Base-by-base conservation (phyloP, 1,140 invertebrate genomes). In the Trichonephila clavata region DNA sequence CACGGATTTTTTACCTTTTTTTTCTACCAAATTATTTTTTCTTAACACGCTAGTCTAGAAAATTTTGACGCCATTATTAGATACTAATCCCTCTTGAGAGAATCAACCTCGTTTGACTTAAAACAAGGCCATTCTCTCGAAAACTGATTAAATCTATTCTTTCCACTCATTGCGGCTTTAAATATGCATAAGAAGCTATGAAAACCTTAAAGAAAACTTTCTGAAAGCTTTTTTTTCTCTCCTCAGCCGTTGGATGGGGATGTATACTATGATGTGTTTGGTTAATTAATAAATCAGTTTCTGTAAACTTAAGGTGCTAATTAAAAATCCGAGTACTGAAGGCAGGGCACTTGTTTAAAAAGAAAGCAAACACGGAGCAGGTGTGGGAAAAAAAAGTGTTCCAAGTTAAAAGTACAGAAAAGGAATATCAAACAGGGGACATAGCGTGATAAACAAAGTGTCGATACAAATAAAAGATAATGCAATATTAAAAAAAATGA, bases 91-190 rank as follows among this genome's bases (percentile, higher is more conserved):
- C 90, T 80, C 90, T 39, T 24, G 24, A 50, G 90, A 68, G 43
- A 83, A 65, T 92, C 77, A 84, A 92, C 90, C 77, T 84, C 90
- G 61, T 92, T 92, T 92, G 90, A 92, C 90, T 84, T 92, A 84
- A 92, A 92, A 92, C 90, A 92, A 92, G 77, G 81, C 90, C 59
- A 84, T 92, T 84, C 90, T 92, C 59, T 86, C 81, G 20, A 71
- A 92, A 92, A 92, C 81, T 93, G 92, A 93, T 93, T 93, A 93
- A 93, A 88, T 93, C 92, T 68, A 93, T 93, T 93, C 92, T 92
- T 92, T 84, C 90, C 81, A 39, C 71, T 65, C 61, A 71, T 63
- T 86, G 83, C 61, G 50, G 83, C 83, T 86, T 92, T 92, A 92
- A 92, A 92, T 92, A 88, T 93, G 92, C 92, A 93, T 93, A 87